phyloP scores from a whole-genome alignment of 2,113 vertebrate species.

The Loxodonta africana region DNA sequence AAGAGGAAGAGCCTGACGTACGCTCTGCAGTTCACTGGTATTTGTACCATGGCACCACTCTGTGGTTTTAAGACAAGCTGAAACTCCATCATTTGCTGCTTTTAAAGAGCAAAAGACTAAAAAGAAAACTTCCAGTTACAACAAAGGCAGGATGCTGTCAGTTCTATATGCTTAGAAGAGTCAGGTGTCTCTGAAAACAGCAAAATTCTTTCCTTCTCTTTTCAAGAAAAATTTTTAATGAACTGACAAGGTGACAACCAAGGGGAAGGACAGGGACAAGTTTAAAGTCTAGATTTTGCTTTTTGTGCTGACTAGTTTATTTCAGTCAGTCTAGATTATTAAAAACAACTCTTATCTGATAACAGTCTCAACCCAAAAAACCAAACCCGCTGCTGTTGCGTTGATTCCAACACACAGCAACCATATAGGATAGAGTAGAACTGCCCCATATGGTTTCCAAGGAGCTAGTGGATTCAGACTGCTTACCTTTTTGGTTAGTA shows the following conservation, averaged over 20 bases:
- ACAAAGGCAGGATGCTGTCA: slow-evolving; percentile 63
- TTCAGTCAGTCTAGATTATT: not conserved
- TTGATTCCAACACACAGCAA: too few relatives aligned
- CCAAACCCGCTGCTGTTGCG: too few relatives aligned
- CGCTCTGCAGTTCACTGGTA: slow-evolving; percentile 67
- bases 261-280: not conserved
- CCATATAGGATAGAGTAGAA: too few relatives aligned
- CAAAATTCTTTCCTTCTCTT: slow-evolving; percentile 77
- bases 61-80: slow-evolving; percentile 73
- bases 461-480: too few relatives aligned
- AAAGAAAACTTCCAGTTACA: slow-evolving; percentile 56
- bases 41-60: slow-evolving; percentile 44
- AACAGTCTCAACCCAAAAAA: not conserved
- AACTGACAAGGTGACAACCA: not conserved
- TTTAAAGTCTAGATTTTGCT: not conserved
- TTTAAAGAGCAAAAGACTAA: slow-evolving; percentile 65
- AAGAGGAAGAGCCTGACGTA: not conserved
- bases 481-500: too few relatives aligned
- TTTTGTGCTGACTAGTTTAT: not conserved
- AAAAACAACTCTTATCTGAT: not conserved
- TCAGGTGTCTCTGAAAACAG: slow-evolving; percentile 68
- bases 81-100: slow-evolving; percentile 73
- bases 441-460: too few relatives aligned
- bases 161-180: slow-evolving; percentile 20
- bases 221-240: not conserved